Evolutionary conservation across 2,113 vertebrate species (phyloP).

Genomic region (Cyanistes caeruleus): DNA sequence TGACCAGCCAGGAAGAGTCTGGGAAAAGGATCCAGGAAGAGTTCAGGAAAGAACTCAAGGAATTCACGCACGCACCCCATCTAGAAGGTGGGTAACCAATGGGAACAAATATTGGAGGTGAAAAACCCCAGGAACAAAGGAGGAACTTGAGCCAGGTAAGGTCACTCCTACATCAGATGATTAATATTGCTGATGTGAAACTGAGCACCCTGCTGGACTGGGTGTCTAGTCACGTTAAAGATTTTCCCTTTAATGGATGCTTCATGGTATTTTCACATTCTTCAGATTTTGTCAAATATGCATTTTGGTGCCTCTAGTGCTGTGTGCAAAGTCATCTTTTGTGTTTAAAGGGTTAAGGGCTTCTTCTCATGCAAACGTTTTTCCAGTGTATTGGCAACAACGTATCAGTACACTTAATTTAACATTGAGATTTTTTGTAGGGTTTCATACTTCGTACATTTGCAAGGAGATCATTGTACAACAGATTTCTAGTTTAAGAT

Average conservation of each 20-base stretch:
- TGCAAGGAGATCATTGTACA: conserved; percentile 10
- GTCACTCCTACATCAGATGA: too few species aligned
- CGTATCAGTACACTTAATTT: conserved; percentile 26
- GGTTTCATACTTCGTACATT: not conserved
- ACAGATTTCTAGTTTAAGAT: not conserved
- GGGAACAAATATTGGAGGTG: too few species aligned
- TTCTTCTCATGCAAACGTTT: not conserved
- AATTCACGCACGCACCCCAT: too few species aligned
- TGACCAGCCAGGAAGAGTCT: too few species aligned
- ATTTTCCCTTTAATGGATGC: not conserved
- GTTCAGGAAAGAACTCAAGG: too few species aligned
- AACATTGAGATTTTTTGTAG: conserved; percentile 1
- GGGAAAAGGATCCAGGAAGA: too few species aligned
- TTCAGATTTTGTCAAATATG: too few species aligned
- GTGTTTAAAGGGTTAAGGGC: not conserved
- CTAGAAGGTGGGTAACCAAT: too few species aligned
- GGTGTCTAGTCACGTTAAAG: not conserved
- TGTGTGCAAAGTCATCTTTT: not conserved
- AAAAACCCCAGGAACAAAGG: not conserved
- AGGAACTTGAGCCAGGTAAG: not conserved
- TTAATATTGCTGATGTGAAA: not conserved
- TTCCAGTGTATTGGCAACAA: conserved; percentile 7
- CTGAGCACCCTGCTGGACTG: not conserved
- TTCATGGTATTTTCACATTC: too few species aligned
- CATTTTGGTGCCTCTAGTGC: too few species aligned